A percentile compares a stretch with the other conserved stretches of the same genome.
Conservation (phyloP, 1,140 invertebrate species). For the Eulimnadia texana region DNA sequence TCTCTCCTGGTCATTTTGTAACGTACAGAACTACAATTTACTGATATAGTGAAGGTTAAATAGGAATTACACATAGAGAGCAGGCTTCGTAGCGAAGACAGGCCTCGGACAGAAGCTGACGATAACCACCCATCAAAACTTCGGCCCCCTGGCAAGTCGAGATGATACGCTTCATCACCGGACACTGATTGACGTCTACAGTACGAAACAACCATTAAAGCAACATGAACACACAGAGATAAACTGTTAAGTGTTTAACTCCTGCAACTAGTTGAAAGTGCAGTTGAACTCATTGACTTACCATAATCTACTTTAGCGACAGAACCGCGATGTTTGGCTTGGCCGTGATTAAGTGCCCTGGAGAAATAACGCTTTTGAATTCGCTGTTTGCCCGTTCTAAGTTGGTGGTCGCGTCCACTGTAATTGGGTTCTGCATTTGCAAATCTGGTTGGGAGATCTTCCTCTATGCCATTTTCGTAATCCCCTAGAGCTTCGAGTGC, state of each 20-base stretch:
- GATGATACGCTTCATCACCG: neutral
- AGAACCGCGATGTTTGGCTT: too few relatives aligned
- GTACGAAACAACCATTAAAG: neutral
- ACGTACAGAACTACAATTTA: neutral
- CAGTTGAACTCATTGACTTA: too few relatives aligned
- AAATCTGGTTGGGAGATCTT: neutral
- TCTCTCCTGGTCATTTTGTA: neutral
- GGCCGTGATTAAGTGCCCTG: too few relatives aligned
- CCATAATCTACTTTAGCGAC: too few relatives aligned
- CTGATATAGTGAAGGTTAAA: neutral
- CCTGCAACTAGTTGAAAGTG: too few relatives aligned
- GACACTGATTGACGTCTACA: neutral
- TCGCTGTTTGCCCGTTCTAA: neutral
- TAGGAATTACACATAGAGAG: neutral
- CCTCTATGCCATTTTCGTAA: neutral
- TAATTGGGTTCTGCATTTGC: neutral
- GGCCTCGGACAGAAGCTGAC: neutral
- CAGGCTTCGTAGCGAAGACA: neutral
- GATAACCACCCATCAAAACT: neutral
- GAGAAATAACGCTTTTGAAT: too few relatives aligned
- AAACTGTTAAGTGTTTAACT: too few relatives aligned
- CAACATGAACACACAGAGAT: too few relatives aligned
- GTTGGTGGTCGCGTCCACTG: neutral
- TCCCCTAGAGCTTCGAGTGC: neutral
- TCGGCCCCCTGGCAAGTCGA: neutral